Evolutionary conservation across 1,140 invertebrate genomes (phyloP), one percentile per base, ranked within the genome.

Genomic region (Drosophila sechellia): DNA sequence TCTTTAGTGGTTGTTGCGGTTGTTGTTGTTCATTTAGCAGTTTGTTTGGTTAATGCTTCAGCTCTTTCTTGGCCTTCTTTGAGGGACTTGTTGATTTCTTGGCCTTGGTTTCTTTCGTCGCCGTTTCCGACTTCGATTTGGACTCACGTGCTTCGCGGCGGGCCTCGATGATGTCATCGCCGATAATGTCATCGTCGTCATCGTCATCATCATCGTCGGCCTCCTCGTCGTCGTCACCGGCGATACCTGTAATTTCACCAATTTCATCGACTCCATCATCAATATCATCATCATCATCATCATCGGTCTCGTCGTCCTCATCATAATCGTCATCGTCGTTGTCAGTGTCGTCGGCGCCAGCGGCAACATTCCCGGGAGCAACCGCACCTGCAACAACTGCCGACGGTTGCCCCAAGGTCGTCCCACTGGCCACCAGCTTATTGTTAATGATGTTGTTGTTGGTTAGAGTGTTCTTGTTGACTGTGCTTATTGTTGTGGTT

Each of bases 101-200:
- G 91, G 91, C 84, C 89, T 87, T 92, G 74, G 73, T 63, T 86
- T 68, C 66, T 83, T 89, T 90, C 69, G 70, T 84, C 81, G 79
- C 84, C 90, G 93, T 92, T 92, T 93, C 92, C 92, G 95, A 94
- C 95, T 96, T 96, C 86, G 96, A 96, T 96, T 96, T 96, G 89
- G 96, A 96, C 96, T 96, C 96, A 96, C 96, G 95, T 96, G 95
- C 94, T 91, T 91, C 80, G 84, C 93, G 93, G 93, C 94, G 94
- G 70, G 95, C 94, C 90, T 94, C 94, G 81, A 95, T 95, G 90
- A 95, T 95, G 86, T 95, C 94, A 57, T 94, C 93, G 72, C 94
- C 93, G 71, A 93, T 94, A 56, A 94, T 93, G 80, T 94, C 94
- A 63, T 95, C 95, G 53, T 95, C 94, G 71, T 94, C 95, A 37